These are phyloP conservation scores for Aphis craccivora DNA, from an alignment of 1,140 invertebrate species.

Conservation along the genomic window DNA sequence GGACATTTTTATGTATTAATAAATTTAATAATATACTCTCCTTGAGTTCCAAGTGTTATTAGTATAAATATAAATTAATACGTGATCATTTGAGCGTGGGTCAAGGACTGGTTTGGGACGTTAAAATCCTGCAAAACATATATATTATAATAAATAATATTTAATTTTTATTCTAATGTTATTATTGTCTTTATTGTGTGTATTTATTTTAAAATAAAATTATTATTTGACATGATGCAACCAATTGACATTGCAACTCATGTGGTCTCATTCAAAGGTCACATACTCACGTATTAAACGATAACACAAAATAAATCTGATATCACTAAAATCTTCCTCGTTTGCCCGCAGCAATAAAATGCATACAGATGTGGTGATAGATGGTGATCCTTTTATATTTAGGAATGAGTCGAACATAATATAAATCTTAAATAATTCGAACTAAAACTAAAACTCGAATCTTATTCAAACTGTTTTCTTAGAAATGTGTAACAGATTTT, in stretches of 20 bases:
- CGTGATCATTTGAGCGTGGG: background rate
- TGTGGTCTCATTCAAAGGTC: background rate
- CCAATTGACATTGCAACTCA: background rate
- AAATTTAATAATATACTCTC: background rate
- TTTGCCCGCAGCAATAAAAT: background rate
- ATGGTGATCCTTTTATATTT: background rate
- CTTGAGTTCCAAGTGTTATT: background rate
- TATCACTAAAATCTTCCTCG: background rate
- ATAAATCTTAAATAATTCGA: background rate
- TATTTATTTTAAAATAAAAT: background rate
- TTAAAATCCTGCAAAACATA: background rate
- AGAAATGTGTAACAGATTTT: no score
- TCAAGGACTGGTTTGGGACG: constrained; percentile 23
- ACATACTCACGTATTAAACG: background rate
- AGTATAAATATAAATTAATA: background rate
- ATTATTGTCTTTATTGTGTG: background rate
- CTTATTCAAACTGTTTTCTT: no score
- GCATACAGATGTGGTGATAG: background rate
- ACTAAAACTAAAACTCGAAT: background rate
- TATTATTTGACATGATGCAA: background rate
- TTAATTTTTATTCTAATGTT: background rate
- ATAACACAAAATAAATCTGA: background rate
- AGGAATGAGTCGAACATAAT: background rate
- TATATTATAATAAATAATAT: no score
- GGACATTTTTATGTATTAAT: background rate